phyloP scores from a whole-genome alignment of 1,140 invertebrate genomes.

The Leptinotarsa undecemlineata region DNA sequence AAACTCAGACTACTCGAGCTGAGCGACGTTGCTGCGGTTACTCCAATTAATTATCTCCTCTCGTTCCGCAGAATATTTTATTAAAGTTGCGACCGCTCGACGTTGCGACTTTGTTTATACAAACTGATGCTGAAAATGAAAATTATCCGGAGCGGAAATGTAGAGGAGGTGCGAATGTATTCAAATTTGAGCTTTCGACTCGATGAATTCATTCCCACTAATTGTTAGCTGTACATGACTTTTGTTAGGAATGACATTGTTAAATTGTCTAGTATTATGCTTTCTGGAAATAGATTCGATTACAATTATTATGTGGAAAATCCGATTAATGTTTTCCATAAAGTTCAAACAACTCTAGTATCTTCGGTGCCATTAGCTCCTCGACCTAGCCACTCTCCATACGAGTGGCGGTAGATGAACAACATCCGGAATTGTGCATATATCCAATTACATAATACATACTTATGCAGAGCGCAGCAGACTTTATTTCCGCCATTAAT shows the following conservation, averaged over 20 bases:
- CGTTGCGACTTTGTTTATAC: slow-evolving; percentile 5
- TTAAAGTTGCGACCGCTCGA: slow-evolving; percentile 1
- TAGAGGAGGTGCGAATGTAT: neutral
- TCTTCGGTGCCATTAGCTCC: too few relatives aligned
- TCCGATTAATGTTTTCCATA: too few relatives aligned
- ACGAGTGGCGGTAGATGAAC: too few relatives aligned
- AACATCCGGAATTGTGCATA: too few relatives aligned
- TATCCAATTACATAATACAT: too few relatives aligned
- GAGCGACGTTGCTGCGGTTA: slow-evolving; percentile 7
- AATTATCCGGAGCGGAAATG: neutral
- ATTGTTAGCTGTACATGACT: neutral
- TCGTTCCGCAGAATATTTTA: slow-evolving; percentile 6
- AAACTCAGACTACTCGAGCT: neutral
- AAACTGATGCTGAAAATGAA: neutral
- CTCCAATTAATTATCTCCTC: slow-evolving; percentile 4
- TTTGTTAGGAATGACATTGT: neutral
- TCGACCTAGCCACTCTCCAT: too few relatives aligned
- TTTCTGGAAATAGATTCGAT: neutral
- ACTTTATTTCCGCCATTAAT: too few relatives aligned
- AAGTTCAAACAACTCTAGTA: too few relatives aligned
- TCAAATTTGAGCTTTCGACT: neutral
- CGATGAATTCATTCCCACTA: neutral
- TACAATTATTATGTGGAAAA: too few relatives aligned
- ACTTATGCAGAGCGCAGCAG: too few relatives aligned
- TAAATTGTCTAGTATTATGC: neutral